Conservation (phyloP, 2,113 vertebrate genomes). For the Patagioenas fasciata region DNA sequence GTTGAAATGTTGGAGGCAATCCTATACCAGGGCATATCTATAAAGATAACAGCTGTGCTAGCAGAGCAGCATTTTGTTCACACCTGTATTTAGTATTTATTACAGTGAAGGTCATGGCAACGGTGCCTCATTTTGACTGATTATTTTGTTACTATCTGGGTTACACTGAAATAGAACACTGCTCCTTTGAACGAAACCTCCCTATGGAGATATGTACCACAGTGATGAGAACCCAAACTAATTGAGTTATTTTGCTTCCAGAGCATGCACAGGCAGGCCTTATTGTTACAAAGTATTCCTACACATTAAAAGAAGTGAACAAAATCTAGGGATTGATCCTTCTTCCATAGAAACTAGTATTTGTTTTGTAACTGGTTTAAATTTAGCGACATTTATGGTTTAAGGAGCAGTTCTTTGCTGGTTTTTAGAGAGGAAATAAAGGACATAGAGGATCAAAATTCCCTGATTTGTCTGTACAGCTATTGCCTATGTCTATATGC, state of each 20-base stretch:
- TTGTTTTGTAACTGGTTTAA: not conserved
- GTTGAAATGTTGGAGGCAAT: not conserved
- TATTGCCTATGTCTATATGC: not conserved
- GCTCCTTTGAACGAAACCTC: not conserved
- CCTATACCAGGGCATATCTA: not conserved
- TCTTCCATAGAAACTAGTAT: not conserved
- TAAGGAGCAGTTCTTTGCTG: not conserved
- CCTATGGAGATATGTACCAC: not conserved
- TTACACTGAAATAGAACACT: conserved; percentile 12
- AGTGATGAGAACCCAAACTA: not conserved
- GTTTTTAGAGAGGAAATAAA: not conserved
- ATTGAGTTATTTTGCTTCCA: conserved; percentile 20
- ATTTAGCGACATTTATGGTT: not conserved
- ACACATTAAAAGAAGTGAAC: not conserved
- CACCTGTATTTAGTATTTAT: not conserved
- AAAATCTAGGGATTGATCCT: not conserved
- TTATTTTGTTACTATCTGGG: conserved; percentile 43
- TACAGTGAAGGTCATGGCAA: not conserved
- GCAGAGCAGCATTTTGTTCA: not conserved
- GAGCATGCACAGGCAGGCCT: not conserved
- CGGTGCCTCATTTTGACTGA: not conserved
- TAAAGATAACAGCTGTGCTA: not conserved
- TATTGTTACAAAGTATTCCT: not conserved
- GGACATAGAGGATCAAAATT: not conserved
- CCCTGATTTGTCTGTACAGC: not conserved